Evolutionary conservation across 2,797 vertebrate genomes (phyloP), one percentile per base, ranked within the genome.

Genomic region (Anabacerthia variegaticeps): DNA sequence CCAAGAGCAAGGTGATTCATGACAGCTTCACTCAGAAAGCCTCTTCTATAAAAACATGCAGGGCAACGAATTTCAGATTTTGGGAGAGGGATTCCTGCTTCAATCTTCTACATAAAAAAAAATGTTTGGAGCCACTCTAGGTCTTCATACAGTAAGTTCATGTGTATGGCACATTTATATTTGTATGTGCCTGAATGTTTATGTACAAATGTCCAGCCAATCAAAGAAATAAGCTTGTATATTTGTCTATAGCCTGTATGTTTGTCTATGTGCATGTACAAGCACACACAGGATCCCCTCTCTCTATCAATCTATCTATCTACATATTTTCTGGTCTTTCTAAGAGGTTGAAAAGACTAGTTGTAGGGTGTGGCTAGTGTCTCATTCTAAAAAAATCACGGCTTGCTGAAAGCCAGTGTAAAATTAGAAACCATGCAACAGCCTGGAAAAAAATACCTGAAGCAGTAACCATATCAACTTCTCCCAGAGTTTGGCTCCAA

Each of bases 401-500:
- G 48, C 59, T 92, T 95, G 73, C 37, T 94, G 89, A 93, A 93
- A 94, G 90, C 37, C 65, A 51, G 34, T 85, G 49, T 92, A 84
- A 94, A 96, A 88, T 89, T 88, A 94, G 36, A 92, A 93, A 95
- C 46, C 43, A 55, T 51, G 43, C 23, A 69, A 61, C 23, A 72
- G 43, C 12, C 69, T 88, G 76, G 75, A 59, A 91, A 67, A 83
- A 81, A 77, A 74, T 44, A 72, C 24, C 44, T 82, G 69, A 76
- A 73, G 78, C 66, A 88, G 54, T 91, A 95, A 92, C 51, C 14
- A 23, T 94, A 92, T 92, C 92, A 91, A 63, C 39, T 86, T 91
- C 68, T 84, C 55, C 54, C 26, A 61, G 85, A 54, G 66, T 95
- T 93, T 97, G 95, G 65, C 83, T 98, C 85, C 41, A 85, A 93